Base-by-base conservation (phyloP, 92 coral and sea anemone genomes). In the Porites cylindrica region DNA sequence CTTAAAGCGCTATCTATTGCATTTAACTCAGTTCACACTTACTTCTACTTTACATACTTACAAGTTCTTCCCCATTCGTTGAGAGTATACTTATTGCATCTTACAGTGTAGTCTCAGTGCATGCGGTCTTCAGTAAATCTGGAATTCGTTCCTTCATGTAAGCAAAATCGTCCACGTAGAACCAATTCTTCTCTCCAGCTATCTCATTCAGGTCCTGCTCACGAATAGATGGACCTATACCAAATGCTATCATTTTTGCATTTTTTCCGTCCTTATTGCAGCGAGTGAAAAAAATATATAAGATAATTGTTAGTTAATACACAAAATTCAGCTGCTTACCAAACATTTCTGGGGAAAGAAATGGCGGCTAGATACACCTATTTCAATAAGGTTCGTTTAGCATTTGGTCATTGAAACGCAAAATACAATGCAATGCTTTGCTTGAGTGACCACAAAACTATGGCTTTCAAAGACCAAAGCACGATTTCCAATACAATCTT, bases 111-210 rank as follows among this genome's bases (percentile, higher is more conserved):
- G 78, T 70, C 23, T 59, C 66, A 59, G 14, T 71, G 21, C 86
- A 82, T 4, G 86, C 70, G 2, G 17, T 43, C 1, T 38, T 20
- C 66, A 70, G 59, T 61, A 83, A 73, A 43, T 83, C 87, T 7
- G 32, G 16, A 51, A 83, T 73, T 73, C 87, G 62, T 43, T 83
- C 29, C 66, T 75, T 75, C 87, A 83, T 83, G 12, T 83, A 61
- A 8, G 1, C 8, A 53, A 72, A 83, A 2, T 74, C 8, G 6
- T 83, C 73, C 50, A 74, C 87, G 29, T 83, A 83, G 53, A 74
- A 83, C 87, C 87, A 83, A 24, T 83, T 83, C 52, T 67, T 85
- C 59, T 85, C 89, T 77, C 89, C 89, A 1, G 76, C 89, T 60
- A 85, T 77, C 80, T 85, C 82, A 51, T 78, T 76, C 9, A 85